phyloP scores from a whole-genome alignment of 2,797 vertebrate species.

The Enteromius trimaculatus region DNA sequence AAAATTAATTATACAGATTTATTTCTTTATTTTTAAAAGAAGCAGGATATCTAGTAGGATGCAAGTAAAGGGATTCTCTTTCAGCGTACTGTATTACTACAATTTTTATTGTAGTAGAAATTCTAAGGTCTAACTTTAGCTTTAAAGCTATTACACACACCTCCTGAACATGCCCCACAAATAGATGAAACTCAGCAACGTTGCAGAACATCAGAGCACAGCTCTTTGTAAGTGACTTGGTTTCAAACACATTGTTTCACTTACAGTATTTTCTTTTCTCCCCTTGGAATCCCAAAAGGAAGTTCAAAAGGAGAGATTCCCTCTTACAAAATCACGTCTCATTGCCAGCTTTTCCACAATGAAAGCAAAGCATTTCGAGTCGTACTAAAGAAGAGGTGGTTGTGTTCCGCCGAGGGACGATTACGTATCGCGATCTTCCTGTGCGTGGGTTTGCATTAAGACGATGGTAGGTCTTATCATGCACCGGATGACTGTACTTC shows the following conservation, averaged over 20 bases:
- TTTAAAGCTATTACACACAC: slow-evolving; percentile 11
- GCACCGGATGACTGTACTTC: not conserved
- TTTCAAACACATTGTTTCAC: slow-evolving; percentile 31
- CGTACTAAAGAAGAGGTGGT: slow-evolving; percentile 8
- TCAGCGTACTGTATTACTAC: slow-evolving; percentile 11
- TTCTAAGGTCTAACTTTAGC: slow-evolving; percentile 3
- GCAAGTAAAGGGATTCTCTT: not conserved
- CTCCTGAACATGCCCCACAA: not conserved
- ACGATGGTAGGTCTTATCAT: slow-evolving; percentile 5
- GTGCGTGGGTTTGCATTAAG: slow-evolving; percentile 5
- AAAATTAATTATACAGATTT: no score
- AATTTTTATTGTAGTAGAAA: slow-evolving; percentile 21
- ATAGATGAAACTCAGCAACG: slow-evolving; percentile 1
- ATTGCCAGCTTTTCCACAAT: slow-evolving; percentile 21
- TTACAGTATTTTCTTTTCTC: not conserved
- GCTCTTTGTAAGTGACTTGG: slow-evolving; percentile 10
- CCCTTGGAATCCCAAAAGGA: slow-evolving; percentile 24
- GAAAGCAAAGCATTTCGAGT: slow-evolving; percentile 14
- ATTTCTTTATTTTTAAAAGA: no score
- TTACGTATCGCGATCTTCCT: not conserved
- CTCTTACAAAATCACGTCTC: slow-evolving; percentile 22
- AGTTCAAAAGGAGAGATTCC: slow-evolving; percentile 40
- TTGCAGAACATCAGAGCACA: slow-evolving; percentile 9
- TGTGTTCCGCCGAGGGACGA: not conserved
- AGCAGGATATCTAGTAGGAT: no score